Evolutionary conservation across 2,113 vertebrate genomes (phyloP).

Genomic region (Phoxinus phoxinus): DNA sequence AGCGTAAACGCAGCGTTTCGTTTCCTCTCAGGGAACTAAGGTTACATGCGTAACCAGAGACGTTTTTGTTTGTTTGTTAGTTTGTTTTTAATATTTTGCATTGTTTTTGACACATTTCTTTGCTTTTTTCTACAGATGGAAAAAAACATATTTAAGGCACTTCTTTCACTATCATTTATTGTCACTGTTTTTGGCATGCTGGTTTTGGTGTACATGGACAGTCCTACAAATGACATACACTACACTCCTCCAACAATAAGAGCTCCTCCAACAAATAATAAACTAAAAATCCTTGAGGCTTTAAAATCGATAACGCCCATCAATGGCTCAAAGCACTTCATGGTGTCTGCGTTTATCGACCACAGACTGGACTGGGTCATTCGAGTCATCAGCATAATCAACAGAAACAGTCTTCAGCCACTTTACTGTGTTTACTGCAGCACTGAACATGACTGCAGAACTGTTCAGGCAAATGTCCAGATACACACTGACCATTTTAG

Average conservation of each 20-base stretch:
- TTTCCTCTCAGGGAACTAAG: too few species aligned
- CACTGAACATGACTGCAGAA: not conserved
- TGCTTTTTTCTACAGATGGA: not conserved
- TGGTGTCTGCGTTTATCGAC: constrained; percentile 77
- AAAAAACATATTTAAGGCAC: not conserved
- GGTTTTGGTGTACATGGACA: not conserved
- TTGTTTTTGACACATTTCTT: not conserved
- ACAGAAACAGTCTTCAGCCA: constrained; percentile 65
- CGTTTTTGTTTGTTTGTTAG: too few species aligned
- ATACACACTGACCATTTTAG: constrained; percentile 70
- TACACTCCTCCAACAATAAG: not conserved
- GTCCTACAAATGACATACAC: not conserved
- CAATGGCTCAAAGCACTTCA: constrained; percentile 69
- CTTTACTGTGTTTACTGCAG: constrained; percentile 79
- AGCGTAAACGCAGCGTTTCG: too few species aligned
- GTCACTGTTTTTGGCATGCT: not conserved
- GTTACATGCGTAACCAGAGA: too few species aligned
- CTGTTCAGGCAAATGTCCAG: constrained; percentile 62
- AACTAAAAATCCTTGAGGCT: not conserved
- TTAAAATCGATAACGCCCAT: constrained; percentile 66
- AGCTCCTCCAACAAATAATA: not conserved
- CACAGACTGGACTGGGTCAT: constrained; percentile 64
- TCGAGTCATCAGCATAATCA: constrained; percentile 76
- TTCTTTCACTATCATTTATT: not conserved
- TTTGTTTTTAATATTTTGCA: not conserved